A percentile compares a stretch with the other conserved stretches of the same genome.
phyloP scores from a whole-genome alignment of 2,797 vertebrate genomes.

The Labeo calbasu region DNA sequence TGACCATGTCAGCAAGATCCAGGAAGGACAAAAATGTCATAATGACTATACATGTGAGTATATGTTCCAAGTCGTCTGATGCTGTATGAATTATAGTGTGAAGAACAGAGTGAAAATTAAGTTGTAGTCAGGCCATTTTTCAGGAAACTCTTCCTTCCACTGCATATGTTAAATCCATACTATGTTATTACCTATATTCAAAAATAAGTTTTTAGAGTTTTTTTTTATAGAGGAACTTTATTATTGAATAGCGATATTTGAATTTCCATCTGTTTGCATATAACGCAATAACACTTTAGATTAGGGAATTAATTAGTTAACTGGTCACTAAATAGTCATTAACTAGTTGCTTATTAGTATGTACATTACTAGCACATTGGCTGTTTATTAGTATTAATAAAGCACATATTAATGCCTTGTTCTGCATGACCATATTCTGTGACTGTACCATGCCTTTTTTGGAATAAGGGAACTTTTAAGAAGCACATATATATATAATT shows the following conservation, averaged over 20 bases:
- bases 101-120: background rate
- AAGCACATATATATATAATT: too few species aligned
- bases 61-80: background rate
- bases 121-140: background rate
- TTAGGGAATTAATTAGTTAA: background rate
- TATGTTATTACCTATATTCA: background rate
- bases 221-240: background rate
- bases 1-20: background rate
- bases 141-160: background rate
- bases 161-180: background rate
- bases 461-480: too few species aligned
- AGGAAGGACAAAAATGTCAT: background rate
- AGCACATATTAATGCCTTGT: too few species aligned
- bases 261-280: background rate
- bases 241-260: background rate
- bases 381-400: too few species aligned
- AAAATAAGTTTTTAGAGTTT: background rate
- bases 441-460: too few species aligned
- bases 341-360: background rate
- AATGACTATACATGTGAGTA: background rate
- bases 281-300: background rate
- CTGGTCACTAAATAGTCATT: too few species aligned
- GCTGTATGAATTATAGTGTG: background rate
- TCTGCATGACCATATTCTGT: background rate
- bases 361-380: too few species aligned